Base-by-base conservation (phyloP, 2,888 invertebrate genomes). In the Lordiphosa fenestrarum region DNA sequence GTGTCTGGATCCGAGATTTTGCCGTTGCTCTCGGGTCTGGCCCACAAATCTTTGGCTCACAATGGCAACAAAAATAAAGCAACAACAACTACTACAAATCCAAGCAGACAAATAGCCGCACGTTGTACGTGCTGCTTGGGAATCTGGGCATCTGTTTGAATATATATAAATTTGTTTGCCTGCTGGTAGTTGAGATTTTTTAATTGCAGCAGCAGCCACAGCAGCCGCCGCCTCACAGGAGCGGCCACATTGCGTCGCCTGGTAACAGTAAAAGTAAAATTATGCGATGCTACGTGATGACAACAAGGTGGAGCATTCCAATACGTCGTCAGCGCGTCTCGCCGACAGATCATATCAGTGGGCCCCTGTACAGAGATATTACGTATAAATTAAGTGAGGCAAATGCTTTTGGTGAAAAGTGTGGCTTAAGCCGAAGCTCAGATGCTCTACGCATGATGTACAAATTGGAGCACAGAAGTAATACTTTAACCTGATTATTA, bases 211-310 rank as follows among this genome's bases (percentile, higher is more conserved):
- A 7, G 25, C 25, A 25, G 25, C 25, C 23, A 23, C 77, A 50
- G 47, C 63, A 64, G 71, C 50, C 41, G 77, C 84, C 56, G 66
- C 78, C 68, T 44, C 6, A 66, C 77, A 82, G 83, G 83, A 83
- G 77, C 77, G 77, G 77, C 77, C 74, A 71, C 75, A 30, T 30
- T 30, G 30, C 30, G 30, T 30, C 58, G 53, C 39, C 64, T 75
- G 61, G 84, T 84, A 77, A 82, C 77, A 81, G 84, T 76, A 77
- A 77, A 77, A 75, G 60, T 72, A 78, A 69, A 77, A 84, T 77
- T 77, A 77, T 77, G 80, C 80, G 77, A 77, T 77, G 63, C 80
- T 74, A 84, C 77, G 77, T 77, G 77, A 70, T 62, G 77, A 84
- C 83, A 77, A 82, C 71, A 61, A 63, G 72, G 57, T 70, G 83